These are phyloP conservation scores for Periophthalmus modestus DNA, from an alignment of 2,113 vertebrate species.

Conservation along the genomic window DNA sequence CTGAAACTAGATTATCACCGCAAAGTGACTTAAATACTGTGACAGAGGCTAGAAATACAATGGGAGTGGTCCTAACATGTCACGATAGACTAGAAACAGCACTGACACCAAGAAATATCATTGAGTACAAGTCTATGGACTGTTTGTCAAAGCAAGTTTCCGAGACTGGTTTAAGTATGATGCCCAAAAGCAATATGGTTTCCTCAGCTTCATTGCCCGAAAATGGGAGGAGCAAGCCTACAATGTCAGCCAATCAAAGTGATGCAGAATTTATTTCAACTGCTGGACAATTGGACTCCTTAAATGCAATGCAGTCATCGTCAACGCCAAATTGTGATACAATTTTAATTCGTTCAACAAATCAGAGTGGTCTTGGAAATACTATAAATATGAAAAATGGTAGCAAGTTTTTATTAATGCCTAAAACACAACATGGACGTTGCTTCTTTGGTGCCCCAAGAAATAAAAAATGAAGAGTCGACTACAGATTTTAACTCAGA, in stretches of 20 bases:
- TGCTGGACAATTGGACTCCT: background rate
- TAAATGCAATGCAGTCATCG: too few relatives aligned
- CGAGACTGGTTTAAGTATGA: background rate
- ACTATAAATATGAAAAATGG: background rate
- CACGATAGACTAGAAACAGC: background rate
- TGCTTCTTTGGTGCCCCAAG: background rate
- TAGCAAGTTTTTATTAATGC: background rate
- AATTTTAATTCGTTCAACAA: background rate
- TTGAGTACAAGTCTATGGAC: conserved; percentile 1
- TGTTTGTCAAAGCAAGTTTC: background rate
- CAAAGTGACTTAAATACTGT: background rate
- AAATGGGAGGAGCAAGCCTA: background rate
- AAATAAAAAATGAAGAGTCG: background rate
- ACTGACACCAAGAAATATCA: background rate
- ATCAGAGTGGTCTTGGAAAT: background rate
- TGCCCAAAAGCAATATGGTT: background rate
- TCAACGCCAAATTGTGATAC: background rate
- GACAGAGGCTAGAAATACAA: background rate
- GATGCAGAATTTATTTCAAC: background rate
- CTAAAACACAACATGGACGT: background rate
- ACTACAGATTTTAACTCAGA: too few relatives aligned
- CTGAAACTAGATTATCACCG: background rate
- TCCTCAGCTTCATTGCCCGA: background rate
- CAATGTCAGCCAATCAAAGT: background rate
- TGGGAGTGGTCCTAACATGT: background rate